Evolutionary conservation across 2,888 invertebrate species (phyloP).

Genomic region (Melinaea marsaeus): DNA sequence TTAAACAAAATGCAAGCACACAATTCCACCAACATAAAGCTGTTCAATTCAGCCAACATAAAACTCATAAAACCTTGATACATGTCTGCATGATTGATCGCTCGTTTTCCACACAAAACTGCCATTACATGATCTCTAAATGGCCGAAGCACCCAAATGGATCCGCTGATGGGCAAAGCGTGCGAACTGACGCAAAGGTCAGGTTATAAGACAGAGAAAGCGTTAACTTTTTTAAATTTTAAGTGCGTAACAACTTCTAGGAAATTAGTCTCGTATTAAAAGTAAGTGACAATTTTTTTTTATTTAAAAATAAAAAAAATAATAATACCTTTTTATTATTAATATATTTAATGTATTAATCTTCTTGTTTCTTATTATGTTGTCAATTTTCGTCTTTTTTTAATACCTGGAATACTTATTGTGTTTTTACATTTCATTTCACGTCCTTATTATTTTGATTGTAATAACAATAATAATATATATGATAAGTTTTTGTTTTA

Average conservation of each 20-base stretch:
- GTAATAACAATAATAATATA: background rate
- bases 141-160: slow-evolving; percentile 6
- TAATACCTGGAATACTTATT: too few relatives aligned
- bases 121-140: slow-evolving; percentile 26
- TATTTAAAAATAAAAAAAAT: too few relatives aligned
- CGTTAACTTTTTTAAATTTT: too few relatives aligned
- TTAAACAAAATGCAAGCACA: background rate
- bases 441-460: background rate
- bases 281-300: too few relatives aligned
- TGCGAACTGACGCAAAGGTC: background rate
- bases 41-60: slow-evolving; percentile 3
- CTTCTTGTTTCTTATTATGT: too few relatives aligned
- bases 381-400: too few relatives aligned
- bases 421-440: background rate
- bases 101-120: slow-evolving; percentile 21
- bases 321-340: too few relatives aligned
- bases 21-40: slow-evolving; percentile 1
- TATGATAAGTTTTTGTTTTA: background rate
- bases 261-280: too few relatives aligned
- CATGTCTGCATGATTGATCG: slow-evolving; percentile 23
- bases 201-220: too few relatives aligned
- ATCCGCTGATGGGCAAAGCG: slow-evolving; percentile 3
- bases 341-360: too few relatives aligned
- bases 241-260: too few relatives aligned
- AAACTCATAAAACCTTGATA: slow-evolving; percentile 20